Evolutionary conservation across 2,888 invertebrate species (phyloP).

Genomic region (Pecten maximus): DNA sequence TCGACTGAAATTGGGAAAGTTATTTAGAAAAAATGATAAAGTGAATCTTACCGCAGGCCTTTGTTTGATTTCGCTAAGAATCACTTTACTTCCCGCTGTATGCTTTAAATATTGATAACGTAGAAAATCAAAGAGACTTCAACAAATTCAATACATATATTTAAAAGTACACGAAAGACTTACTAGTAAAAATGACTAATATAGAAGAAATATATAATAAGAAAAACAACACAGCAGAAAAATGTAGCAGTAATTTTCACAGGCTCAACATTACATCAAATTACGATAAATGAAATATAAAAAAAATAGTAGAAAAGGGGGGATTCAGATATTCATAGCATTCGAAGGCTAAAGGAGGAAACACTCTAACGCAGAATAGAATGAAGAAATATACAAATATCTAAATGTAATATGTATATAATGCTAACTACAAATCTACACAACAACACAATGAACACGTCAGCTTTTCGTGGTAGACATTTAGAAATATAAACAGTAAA

Average conservation of each 20-base stretch:
- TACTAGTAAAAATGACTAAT: not conserved
- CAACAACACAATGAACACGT: not conserved
- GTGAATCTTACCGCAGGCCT: not conserved
- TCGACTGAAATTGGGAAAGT: constrained; percentile 61
- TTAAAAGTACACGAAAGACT: not conserved
- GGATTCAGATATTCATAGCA: not conserved
- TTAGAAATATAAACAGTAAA: no score
- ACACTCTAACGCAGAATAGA: not conserved
- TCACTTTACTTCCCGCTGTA: no score
- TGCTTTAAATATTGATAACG: not conserved
- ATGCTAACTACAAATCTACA: not conserved
- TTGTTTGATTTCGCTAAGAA: no score
- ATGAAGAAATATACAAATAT: not conserved
- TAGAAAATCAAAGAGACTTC: not conserved
- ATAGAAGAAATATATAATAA: not conserved
- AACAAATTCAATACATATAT: not conserved
- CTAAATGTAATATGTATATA: not conserved
- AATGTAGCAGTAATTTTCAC: not conserved
- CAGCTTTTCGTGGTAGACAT: no score
- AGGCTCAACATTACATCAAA: not conserved
- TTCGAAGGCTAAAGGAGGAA: not conserved
- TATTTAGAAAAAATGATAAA: not conserved
- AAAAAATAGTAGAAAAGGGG: not conserved
- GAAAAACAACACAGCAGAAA: not conserved
- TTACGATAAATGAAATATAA: not conserved